Evolutionary conservation across 2,113 vertebrate species (phyloP), one percentile per base, ranked within the genome.

Genomic region (Mus pahari): DNA sequence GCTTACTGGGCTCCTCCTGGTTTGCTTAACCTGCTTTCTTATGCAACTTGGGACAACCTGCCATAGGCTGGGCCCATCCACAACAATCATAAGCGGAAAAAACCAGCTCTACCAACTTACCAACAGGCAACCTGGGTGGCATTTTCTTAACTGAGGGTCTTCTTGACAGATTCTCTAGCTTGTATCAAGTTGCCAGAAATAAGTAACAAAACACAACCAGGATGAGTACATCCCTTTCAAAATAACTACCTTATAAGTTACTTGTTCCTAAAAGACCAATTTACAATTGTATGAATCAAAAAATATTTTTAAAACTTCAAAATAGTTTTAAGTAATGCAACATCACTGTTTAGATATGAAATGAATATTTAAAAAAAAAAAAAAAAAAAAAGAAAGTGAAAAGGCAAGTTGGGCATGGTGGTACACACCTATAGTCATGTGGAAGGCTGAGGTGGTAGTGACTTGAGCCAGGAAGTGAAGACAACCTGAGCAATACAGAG

Each of bases 231-330:
- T 82, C 28, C 17, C 12, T 74, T 94, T 79, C 62, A 71, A 94
- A 92, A 45, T 62, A 91, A 58, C 58, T 90, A 78, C 24, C 45
- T 53, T 90, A 28, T 45, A 92, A 90, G 53, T 71, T 19, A 88
- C 39, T 74, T 24, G 58, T 94, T 74, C 79, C 81, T 89, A 89
- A 82, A 94, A 94, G 45, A 50, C 45, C 19, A 94, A 66, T 92
- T 95, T n/a, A 92, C 5, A 90, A 78, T 74, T 83, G 92, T 94
- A 90, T 53, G 42, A 26, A 83, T n/a, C 64, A 94, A 81, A 36
- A 83, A 36, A 78, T 70, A 95, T 79, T 78, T 62, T 79, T 36
- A 74, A 89, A 90, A 89, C 62, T 96, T 13, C 45, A 93, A 94
- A 93, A 86, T 91, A 17, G n/a, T 71, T 93, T 94, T 93, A 88